Conservation (phyloP, 2,113 vertebrate species). For the Petaurus breviceps region DNA sequence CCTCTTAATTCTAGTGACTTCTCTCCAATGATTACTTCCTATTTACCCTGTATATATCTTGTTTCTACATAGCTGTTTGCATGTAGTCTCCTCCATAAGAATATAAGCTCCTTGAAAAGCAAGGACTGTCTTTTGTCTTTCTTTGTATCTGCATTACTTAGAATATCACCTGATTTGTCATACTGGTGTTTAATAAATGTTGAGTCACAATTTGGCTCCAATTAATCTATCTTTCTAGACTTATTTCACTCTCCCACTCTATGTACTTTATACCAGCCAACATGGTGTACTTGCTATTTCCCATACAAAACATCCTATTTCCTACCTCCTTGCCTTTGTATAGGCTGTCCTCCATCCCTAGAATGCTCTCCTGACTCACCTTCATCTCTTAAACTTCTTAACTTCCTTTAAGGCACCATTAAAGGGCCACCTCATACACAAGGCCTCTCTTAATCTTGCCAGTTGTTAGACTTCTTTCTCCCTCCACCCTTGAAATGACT, state of each 20-base stretch:
- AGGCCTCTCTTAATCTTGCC: neutral
- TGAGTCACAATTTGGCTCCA: neutral
- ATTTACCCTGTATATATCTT: neutral
- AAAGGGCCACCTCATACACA: neutral
- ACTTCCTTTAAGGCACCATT: neutral
- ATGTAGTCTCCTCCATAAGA: neutral
- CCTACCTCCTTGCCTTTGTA: neutral
- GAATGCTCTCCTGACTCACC: neutral
- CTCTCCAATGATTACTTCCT: neutral
- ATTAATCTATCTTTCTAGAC: neutral
- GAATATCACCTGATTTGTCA: neutral
- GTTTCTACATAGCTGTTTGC: neutral
- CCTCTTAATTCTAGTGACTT: neutral
- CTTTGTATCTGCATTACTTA: neutral
- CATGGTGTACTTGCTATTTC: neutral
- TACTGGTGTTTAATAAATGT: neutral
- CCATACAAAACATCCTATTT: neutral
- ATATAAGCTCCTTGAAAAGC: neutral
- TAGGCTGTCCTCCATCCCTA: neutral
- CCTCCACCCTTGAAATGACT: neutral
- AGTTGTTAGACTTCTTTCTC: neutral
- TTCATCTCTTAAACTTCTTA: neutral
- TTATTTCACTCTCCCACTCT: neutral
- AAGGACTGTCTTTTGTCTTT: neutral
- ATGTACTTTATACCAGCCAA: neutral